Conservation (phyloP, 1,140 invertebrate genomes). For the Reticulitermes speratus region DNA sequence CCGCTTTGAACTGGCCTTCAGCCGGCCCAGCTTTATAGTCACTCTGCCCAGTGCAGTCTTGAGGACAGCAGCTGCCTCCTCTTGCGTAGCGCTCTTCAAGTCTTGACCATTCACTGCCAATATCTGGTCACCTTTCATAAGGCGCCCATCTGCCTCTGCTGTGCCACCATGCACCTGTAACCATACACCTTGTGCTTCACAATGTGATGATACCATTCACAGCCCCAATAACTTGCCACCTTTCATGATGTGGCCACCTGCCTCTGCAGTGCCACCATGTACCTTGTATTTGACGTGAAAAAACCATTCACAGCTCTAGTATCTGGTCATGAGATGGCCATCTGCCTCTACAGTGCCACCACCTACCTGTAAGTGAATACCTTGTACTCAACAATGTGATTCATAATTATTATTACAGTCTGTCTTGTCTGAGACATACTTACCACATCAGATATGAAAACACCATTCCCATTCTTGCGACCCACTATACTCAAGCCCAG, state of each 20-base stretch:
- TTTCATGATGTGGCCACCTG: slow-evolving; percentile 87
- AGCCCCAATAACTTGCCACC: slow-evolving; percentile 85
- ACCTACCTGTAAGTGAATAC: no score
- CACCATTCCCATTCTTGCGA: slow-evolving; percentile 82
- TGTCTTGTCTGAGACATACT: slow-evolving; percentile 45
- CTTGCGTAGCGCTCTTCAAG: slow-evolving; percentile 75
- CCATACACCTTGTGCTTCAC: not conserved
- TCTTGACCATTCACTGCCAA: slow-evolving; percentile 87
- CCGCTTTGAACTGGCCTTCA: slow-evolving; percentile 59
- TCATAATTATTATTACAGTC: no score
- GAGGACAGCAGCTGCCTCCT: slow-evolving; percentile 84
- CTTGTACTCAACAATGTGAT: no score
- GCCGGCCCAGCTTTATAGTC: slow-evolving; percentile 75
- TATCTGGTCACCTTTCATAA: slow-evolving; percentile 92
- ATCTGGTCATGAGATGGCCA: no score
- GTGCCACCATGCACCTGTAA: slow-evolving; percentile 80
- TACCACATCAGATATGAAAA: slow-evolving; percentile 94
- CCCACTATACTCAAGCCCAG: slow-evolving; percentile 89
- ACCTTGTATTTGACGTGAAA: slow-evolving; percentile 44
- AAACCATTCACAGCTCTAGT: no score
- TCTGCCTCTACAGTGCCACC: no score
- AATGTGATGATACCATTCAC: slow-evolving; percentile 66
- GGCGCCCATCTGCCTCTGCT: slow-evolving; percentile 86
- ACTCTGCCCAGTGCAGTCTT: slow-evolving; percentile 80
- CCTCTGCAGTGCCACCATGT: slow-evolving; percentile 85